A percentile compares a stretch with the other conserved stretches of the same genome.
Conservation (phyloP, 1,140 invertebrate species). For the Drosophila orosa region DNA sequence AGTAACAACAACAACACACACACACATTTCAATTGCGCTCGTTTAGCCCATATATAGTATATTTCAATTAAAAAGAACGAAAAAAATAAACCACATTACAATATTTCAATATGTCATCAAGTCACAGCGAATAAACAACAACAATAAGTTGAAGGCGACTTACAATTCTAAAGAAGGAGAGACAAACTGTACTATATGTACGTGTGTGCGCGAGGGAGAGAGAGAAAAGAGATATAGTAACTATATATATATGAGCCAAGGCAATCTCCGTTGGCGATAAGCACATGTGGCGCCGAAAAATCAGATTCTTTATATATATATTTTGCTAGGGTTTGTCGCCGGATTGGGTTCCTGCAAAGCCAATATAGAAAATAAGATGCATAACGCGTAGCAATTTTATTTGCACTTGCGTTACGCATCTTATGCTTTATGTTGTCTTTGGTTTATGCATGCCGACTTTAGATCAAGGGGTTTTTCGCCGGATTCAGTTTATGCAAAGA, state of each 20-base stretch:
- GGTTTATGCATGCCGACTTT: not conserved
- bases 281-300: conserved; percentile 12
- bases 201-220: conserved; percentile 28
- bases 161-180: conserved; percentile 31
- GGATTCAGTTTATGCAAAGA: not conserved
- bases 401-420: not conserved
- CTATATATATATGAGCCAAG: conserved; percentile 9
- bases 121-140: conserved; percentile 68
- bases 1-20: conserved; percentile 42
- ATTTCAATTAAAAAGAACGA: conserved; percentile 57
- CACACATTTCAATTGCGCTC: conserved; percentile 47
- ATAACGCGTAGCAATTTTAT: not conserved
- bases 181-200: conserved; percentile 9
- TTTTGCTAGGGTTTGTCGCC: conserved; percentile 15
- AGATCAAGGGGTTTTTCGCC: not conserved
- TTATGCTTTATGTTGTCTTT: not conserved
- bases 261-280: conserved; percentile 18
- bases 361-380: not conserved
- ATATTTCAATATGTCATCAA: conserved; percentile 65
- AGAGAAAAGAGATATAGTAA: conserved; percentile 19
- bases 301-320: conserved; percentile 12
- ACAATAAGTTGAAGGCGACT: conserved; percentile 63
- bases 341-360: conserved; percentile 2
- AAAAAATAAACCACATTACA: conserved; percentile 40
- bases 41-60: conserved; percentile 54